Percentiles rank a stretch among this genome's conserved stretches.
Conservation (phyloP, 2,888 invertebrate species). For the Ditula angustiorana region DNA sequence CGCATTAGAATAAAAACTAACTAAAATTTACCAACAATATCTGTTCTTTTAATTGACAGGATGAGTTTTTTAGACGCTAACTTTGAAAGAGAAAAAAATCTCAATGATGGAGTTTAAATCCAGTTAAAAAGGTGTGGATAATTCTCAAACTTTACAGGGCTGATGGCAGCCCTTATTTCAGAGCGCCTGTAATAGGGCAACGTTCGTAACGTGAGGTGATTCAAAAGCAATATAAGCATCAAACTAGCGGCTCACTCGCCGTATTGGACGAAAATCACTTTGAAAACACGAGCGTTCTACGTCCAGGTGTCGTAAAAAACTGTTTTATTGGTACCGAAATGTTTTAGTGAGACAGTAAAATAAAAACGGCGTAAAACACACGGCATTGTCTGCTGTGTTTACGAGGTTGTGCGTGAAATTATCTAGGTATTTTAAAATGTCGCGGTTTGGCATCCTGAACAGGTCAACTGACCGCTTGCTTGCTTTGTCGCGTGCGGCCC, state of each 20-base stretch:
- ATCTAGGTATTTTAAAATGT: slow-evolving; percentile 58
- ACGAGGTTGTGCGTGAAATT: slow-evolving; percentile 51
- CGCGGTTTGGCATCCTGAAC: slow-evolving; percentile 42
- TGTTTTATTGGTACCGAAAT: slow-evolving; percentile 77
- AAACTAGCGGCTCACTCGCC: slow-evolving; percentile 50
- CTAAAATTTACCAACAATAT: background rate
- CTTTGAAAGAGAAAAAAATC: too few relatives aligned
- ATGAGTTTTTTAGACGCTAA: too few relatives aligned
- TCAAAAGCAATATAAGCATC: slow-evolving; percentile 48
- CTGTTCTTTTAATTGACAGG: too few relatives aligned
- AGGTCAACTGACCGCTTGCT: background rate
- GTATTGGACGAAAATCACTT: slow-evolving; percentile 68
- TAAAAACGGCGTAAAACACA: slow-evolving; percentile 78
- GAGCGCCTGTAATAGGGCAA: slow-evolving; percentile 13
- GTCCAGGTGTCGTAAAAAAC: slow-evolving; percentile 76
- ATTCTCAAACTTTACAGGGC: background rate
- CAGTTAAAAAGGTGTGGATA: background rate
- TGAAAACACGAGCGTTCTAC: slow-evolving; percentile 62
- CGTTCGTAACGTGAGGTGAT: slow-evolving; percentile 42
- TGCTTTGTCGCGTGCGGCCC: background rate
- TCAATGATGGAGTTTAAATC: background rate
- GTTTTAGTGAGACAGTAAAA: slow-evolving; percentile 79
- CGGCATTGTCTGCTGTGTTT: slow-evolving; percentile 61
- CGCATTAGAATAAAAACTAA: background rate
- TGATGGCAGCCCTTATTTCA: slow-evolving; percentile 16